Conservation (phyloP, 2,888 invertebrate genomes). For the Drosophila histrio region DNA sequence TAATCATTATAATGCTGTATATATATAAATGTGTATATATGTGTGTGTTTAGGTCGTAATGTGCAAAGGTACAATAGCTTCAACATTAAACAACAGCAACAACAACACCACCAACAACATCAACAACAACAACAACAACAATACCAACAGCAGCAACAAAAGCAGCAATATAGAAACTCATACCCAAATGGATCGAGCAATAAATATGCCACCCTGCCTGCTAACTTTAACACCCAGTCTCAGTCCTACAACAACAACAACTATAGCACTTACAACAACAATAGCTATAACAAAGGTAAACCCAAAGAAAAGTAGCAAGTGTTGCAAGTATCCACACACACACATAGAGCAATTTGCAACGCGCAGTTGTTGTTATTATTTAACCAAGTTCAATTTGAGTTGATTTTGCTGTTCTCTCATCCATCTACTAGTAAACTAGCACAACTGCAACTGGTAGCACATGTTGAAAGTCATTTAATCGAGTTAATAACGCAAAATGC, state of each 20-base stretch:
- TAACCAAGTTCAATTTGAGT: conserved; percentile 23
- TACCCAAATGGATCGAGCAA: conserved; percentile 75
- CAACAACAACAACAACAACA: conserved; percentile 51
- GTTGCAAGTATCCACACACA: conserved; percentile 8
- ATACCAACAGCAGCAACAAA: conserved; percentile 65
- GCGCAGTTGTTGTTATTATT: conserved; percentile 17
- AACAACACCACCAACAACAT: conserved; percentile 40
- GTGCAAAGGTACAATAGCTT: conserved; percentile 67
- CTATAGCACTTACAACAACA: conserved; percentile 42
- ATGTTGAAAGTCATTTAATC: conserved; percentile 30
- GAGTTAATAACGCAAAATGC: conserved; percentile 28
- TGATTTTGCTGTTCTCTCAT: conserved; percentile 8
- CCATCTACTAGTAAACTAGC: background rate
- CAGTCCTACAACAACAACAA: conserved; percentile 57
- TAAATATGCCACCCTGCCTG: conserved; percentile 57
- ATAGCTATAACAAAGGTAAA: conserved; percentile 75
- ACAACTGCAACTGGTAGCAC: conserved; percentile 34
- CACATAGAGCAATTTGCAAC: conserved; percentile 16
- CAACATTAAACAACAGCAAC: conserved; percentile 66
- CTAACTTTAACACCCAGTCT: conserved; percentile 69
- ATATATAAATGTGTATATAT: conserved; percentile 25
- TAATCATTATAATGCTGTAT: background rate
- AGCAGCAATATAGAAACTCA: conserved; percentile 82
- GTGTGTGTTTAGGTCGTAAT: conserved; percentile 68
- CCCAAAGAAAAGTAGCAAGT: conserved; percentile 24